phyloP scores from a whole-genome alignment of 37 sponge, comb jelly and placozoan species.

The Axinella damicornis region DNA sequence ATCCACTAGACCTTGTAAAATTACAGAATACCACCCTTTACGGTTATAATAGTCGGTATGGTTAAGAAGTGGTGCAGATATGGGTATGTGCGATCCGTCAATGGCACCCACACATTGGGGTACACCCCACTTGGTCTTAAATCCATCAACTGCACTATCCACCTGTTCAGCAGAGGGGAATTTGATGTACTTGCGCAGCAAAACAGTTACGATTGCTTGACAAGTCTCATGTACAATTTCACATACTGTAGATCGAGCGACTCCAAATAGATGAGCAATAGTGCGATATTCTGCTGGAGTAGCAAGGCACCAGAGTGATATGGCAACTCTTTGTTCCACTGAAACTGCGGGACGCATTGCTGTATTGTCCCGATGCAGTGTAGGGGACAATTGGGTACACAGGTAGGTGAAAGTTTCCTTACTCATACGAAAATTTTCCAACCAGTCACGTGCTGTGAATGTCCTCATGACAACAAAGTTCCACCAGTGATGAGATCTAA shows the following conservation, averaged over 20 bases:
- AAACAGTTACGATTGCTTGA: slow-evolving; percentile 12
- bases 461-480: too few relatives aligned
- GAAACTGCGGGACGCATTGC: not conserved
- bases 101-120: slow-evolving; percentile 46
- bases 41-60: slow-evolving; percentile 53
- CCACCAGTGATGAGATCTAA: too few relatives aligned
- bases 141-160: not conserved
- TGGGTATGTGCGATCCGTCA: slow-evolving; percentile 54
- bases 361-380: not conserved
- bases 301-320: slow-evolving; percentile 35
- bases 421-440: slow-evolving; percentile 45
- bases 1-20: slow-evolving; percentile 53
- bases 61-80: slow-evolving; percentile 26
- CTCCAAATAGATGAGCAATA: slow-evolving; percentile 47
- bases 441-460: too few relatives aligned
- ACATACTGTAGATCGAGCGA: slow-evolving; percentile 41
- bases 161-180: slow-evolving; percentile 18
- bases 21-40: slow-evolving; percentile 45
- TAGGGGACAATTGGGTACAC: not conserved
- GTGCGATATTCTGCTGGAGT: slow-evolving; percentile 36
- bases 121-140: too few relatives aligned
- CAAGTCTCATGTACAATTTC: slow-evolving; percentile 39
- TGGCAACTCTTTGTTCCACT: slow-evolving; percentile 37
- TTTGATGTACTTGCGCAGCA: slow-evolving; percentile 9
- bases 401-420: slow-evolving; percentile 29